phyloP scores from a whole-genome alignment of 2,797 vertebrate species.

The Gephyroberyx darwinii region DNA sequence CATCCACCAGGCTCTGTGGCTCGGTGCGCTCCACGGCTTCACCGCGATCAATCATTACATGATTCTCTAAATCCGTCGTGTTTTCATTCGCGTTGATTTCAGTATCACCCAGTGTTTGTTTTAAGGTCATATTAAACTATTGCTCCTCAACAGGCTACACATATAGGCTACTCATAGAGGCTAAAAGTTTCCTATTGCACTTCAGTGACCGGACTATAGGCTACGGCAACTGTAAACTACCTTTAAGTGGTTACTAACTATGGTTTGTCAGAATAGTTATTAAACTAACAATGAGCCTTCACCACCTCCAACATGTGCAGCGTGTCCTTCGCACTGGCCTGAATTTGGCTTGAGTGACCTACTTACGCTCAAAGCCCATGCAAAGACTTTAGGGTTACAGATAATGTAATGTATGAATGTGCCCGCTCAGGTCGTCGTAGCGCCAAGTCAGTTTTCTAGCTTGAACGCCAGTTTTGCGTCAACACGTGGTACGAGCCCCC shows the following conservation, averaged over 20 bases:
- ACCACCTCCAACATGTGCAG: slow-evolving; percentile 13
- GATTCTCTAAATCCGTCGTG: slow-evolving; percentile 34
- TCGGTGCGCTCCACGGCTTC: slow-evolving; percentile 6
- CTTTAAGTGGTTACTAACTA: not conserved
- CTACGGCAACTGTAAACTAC: not conserved
- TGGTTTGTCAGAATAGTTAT: not conserved
- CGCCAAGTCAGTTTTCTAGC: not conserved
- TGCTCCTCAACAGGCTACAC: not conserved
- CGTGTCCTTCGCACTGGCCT: slow-evolving; percentile 16
- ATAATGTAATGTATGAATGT: not conserved
- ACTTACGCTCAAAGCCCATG: not conserved
- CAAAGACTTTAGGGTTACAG: not conserved
- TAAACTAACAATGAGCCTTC: not conserved
- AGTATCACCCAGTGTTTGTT: slow-evolving; percentile 18
- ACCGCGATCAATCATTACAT: slow-evolving; percentile 20
- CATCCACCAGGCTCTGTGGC: not conserved
- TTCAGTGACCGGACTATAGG: not conserved
- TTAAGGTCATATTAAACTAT: slow-evolving; percentile 65
- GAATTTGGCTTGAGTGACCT: not conserved
- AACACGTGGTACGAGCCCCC: slow-evolving; percentile 54
- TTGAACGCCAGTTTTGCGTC: not conserved
- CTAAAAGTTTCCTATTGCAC: not conserved
- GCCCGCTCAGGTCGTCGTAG: not conserved
- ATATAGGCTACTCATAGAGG: slow-evolving; percentile 29
- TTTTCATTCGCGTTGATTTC: slow-evolving; percentile 3